Evolutionary conservation across 2,888 invertebrate species (phyloP).

Genomic region (Agrotis exclamationis): DNA sequence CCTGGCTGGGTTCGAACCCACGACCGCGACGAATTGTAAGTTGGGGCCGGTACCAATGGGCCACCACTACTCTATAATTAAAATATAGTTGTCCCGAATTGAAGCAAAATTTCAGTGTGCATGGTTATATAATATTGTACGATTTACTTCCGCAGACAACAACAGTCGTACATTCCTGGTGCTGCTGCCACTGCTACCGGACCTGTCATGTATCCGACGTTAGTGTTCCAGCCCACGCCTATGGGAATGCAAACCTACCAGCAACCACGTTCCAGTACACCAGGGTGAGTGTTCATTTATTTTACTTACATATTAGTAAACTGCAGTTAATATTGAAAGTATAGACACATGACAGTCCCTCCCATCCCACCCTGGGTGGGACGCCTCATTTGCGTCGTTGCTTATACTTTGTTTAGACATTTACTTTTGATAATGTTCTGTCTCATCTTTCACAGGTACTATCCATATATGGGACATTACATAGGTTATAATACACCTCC

Average conservation of each 20-base stretch:
- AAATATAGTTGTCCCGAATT: too few species aligned
- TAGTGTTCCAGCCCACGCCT: slow-evolving; percentile 82
- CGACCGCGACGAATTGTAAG: too few species aligned
- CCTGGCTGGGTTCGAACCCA: too few species aligned
- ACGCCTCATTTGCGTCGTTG: too few species aligned
- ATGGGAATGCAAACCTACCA: slow-evolving; percentile 84
- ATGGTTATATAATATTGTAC: too few species aligned
- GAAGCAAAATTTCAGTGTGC: too few species aligned
- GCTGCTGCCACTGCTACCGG: slow-evolving; percentile 79
- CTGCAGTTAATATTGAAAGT: neutral
- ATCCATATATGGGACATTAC: slow-evolving; percentile 82
- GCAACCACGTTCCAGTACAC: slow-evolving; percentile 82
- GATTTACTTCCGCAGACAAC: slow-evolving; percentile 75
- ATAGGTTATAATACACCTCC: slow-evolving; percentile 82
- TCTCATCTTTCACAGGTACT: slow-evolving; percentile 77
- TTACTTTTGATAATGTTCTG: slow-evolving; percentile 7
- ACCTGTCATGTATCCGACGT: slow-evolving; percentile 84
- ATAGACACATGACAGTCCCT: too few species aligned
- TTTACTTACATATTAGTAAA: neutral
- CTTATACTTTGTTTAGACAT: neutral
- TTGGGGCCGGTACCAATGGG: too few species aligned
- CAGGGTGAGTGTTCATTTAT: slow-evolving; percentile 75
- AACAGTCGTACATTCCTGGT: slow-evolving; percentile 81
- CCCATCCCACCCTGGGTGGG: too few species aligned
- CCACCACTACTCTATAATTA: too few species aligned